A percentile compares a stretch with the other conserved stretches of the same genome.
Evolutionary conservation across 1,140 invertebrate species (phyloP).

Genomic region (Zaprionus inermis): DNA sequence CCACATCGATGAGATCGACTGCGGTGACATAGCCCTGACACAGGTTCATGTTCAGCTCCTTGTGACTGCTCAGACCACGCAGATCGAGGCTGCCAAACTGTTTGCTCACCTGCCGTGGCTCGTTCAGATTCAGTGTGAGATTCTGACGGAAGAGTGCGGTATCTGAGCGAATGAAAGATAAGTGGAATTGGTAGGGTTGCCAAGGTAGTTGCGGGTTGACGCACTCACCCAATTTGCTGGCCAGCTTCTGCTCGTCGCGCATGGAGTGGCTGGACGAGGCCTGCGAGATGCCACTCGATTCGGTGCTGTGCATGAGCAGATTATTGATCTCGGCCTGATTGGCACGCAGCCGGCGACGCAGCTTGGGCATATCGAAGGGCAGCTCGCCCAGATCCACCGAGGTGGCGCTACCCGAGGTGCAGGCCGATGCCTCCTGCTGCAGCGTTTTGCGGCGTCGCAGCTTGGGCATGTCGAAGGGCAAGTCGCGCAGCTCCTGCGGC

Average conservation of each 20-base stretch:
- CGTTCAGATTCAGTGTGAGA: slow-evolving; percentile 90
- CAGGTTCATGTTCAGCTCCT: slow-evolving; percentile 86
- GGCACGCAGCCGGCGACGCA: slow-evolving; percentile 87
- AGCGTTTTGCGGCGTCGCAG: slow-evolving; percentile 88
- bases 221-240: slow-evolving; percentile 70
- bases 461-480: slow-evolving; percentile 96
- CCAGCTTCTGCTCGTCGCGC: slow-evolving; percentile 87
- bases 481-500: slow-evolving; percentile 90
- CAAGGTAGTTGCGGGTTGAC: too few relatives aligned
- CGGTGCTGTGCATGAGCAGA: slow-evolving; percentile 85
- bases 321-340: slow-evolving; percentile 80
- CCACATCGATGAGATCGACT: slow-evolving; percentile 90
- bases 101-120: slow-evolving; percentile 74
- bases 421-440: slow-evolving; percentile 83
- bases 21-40: slow-evolving; percentile 86
- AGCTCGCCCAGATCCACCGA: slow-evolving; percentile 91
- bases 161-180: slow-evolving; percentile 37
- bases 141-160: slow-evolving; percentile 87
- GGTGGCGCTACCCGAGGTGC: slow-evolving; percentile 89
- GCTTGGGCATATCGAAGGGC: slow-evolving; percentile 95
- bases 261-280: slow-evolving; percentile 92
- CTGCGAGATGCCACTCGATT: slow-evolving; percentile 89
- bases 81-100: slow-evolving; percentile 82
- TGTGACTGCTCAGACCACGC: slow-evolving; percentile 76
- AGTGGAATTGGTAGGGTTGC: too few relatives aligned